Conservation (phyloP, 1,140 invertebrate species). For the Mizuhopecten yessoensis region DNA sequence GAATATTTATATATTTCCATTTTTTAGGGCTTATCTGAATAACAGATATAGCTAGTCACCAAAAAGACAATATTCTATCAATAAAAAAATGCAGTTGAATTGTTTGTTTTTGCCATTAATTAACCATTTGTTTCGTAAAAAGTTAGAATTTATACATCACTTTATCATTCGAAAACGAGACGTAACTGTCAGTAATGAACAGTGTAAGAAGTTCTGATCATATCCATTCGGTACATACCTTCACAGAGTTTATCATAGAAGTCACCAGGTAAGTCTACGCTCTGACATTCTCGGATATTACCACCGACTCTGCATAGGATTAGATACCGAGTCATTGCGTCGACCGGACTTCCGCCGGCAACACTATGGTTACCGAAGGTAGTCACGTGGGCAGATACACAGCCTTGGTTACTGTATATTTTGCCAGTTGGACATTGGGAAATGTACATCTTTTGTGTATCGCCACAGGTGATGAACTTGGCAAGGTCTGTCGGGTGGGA, state of each 20-base stretch:
- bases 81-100: too few species aligned
- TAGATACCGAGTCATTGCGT: background rate
- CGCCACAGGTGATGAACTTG: conserved; percentile 65
- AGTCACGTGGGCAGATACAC: background rate
- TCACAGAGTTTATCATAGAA: conserved; percentile 7
- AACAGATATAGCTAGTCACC: too few species aligned
- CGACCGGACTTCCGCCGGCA: background rate
- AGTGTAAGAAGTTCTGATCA: too few species aligned
- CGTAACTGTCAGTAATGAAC: too few species aligned
- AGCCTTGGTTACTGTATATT: background rate
- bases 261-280: background rate
- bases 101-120: too few species aligned
- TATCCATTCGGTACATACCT: background rate
- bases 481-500: conserved; percentile 62
- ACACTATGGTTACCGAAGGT: background rate
- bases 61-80: too few species aligned
- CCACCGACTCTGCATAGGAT: background rate
- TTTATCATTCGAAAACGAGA: too few species aligned
- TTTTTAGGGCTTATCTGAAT: too few species aligned
- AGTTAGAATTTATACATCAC: too few species aligned
- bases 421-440: conserved; percentile 57
- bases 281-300: background rate
- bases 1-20: too few species aligned
- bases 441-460: conserved; percentile 57
- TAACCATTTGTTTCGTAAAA: too few species aligned